Evolutionary conservation across 2,797 vertebrate species (phyloP).

Genomic region (Cuniculus paca): DNA sequence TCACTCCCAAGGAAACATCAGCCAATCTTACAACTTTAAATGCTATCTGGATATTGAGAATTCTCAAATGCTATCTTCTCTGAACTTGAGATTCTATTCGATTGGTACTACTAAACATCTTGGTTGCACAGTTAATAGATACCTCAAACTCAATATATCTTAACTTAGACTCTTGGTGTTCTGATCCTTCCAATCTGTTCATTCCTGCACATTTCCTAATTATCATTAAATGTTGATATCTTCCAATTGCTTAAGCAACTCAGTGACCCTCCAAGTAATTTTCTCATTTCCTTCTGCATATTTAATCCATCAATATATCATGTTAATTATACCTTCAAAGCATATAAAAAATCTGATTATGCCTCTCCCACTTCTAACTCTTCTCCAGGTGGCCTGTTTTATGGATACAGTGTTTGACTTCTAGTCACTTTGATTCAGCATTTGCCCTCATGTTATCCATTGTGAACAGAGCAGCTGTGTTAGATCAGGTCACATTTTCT

Average conservation of each 20-base stretch:
- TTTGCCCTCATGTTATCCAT: background rate
- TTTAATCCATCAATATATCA: background rate
- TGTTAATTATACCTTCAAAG: background rate
- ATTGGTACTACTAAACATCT: background rate
- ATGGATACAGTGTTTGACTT: background rate
- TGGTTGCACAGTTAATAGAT: background rate
- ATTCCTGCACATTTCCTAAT: background rate
- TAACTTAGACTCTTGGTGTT: background rate
- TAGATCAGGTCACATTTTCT: background rate
- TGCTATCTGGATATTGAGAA: background rate
- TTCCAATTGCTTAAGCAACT: background rate
- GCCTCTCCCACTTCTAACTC: background rate
- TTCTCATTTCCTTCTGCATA: background rate
- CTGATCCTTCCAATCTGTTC: background rate
- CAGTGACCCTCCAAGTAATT: background rate
- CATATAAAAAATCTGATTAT: background rate
- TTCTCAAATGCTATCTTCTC: background rate
- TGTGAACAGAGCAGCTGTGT: background rate
- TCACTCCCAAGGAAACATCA: background rate
- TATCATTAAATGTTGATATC: background rate
- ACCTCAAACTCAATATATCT: background rate
- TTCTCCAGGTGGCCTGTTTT: background rate
- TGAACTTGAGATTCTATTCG: background rate
- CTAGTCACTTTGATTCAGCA: background rate
- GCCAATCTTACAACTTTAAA: background rate